These are phyloP conservation scores for Moxostoma hubbsi DNA, from an alignment of 2,797 vertebrate species.

Conservation along the genomic window DNA sequence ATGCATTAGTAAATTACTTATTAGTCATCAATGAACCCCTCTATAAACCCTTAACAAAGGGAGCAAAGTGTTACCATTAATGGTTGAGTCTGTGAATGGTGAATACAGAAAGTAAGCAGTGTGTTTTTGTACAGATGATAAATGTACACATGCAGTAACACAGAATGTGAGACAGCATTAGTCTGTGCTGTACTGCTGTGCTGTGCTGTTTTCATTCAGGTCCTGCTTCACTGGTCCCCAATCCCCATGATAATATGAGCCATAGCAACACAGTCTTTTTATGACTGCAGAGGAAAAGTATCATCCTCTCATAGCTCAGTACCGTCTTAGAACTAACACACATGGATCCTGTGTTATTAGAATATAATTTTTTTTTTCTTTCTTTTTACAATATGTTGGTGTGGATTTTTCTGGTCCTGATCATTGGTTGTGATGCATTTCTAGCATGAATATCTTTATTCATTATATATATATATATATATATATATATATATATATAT, in stretches of 20 bases:
- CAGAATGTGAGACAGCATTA: background rate
- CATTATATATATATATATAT: too few relatives aligned
- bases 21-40: too few relatives aligned
- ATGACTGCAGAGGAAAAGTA: conserved; percentile 4
- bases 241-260: conserved; percentile 37
- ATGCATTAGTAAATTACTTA: too few relatives aligned
- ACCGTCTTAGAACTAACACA: conserved; percentile 7
- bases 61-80: too few relatives aligned
- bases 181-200: background rate
- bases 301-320: conserved; percentile 1
- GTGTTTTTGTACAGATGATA: conserved; percentile 4
- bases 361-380: too few relatives aligned
- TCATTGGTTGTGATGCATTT: too few relatives aligned
- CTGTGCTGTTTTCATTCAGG: conserved; percentile 38
- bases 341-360: background rate
- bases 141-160: background rate
- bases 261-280: conserved; percentile 53
- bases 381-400: too few relatives aligned
- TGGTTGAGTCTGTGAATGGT: too few relatives aligned
- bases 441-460: too few relatives aligned
- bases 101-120: background rate
- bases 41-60: too few relatives aligned
- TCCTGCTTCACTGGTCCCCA: conserved; percentile 44
- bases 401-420: too few relatives aligned
- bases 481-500: too few relatives aligned